Percentiles rank a stretch among this genome's conserved stretches.
Evolutionary conservation across 1,140 invertebrate genomes (phyloP).

Genomic region (Laupala kohalensis): DNA sequence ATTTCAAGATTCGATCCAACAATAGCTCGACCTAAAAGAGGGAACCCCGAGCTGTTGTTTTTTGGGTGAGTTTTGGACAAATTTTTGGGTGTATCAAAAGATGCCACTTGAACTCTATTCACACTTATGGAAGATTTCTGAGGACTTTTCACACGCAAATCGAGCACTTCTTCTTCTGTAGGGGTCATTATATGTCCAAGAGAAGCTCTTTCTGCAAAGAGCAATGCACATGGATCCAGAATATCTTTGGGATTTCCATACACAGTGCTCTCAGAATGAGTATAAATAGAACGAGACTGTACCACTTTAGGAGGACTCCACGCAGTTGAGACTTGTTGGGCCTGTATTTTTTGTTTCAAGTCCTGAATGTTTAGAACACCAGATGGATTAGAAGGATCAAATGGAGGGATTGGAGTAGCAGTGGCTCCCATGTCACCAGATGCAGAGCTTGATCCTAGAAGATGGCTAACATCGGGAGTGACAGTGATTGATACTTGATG

Average conservation of each 20-base stretch:
- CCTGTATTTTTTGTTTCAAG: slow-evolving; percentile 15
- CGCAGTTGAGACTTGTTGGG: neutral
- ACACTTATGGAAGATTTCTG: slow-evolving; percentile 9
- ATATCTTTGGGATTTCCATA: slow-evolving; percentile 15
- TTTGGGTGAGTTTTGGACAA: slow-evolving; percentile 7
- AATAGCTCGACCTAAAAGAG: slow-evolving; percentile 21
- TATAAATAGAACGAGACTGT: slow-evolving; percentile 48
- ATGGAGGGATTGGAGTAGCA: neutral
- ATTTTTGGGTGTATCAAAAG: slow-evolving; percentile 27
- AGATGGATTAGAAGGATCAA: neutral
- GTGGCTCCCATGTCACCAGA: neutral
- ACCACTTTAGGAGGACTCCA: slow-evolving; percentile 1
- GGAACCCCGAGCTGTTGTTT: slow-evolving; percentile 24
- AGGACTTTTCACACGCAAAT: slow-evolving; percentile 7
- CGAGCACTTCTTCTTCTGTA: slow-evolving; percentile 10
- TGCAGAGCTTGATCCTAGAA: slow-evolving; percentile 28
- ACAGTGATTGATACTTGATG: slow-evolving; percentile 35
- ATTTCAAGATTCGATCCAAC: slow-evolving; percentile 45
- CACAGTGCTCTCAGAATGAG: slow-evolving; percentile 40
- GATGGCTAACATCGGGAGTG: slow-evolving; percentile 35
- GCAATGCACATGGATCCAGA: neutral
- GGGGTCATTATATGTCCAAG: neutral
- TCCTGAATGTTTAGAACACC: slow-evolving; percentile 10
- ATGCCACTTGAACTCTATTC: slow-evolving; percentile 17
- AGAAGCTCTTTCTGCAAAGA: neutral